phyloP scores from a whole-genome alignment of 2,797 vertebrate genomes.

The Spinus olivaceus region DNA sequence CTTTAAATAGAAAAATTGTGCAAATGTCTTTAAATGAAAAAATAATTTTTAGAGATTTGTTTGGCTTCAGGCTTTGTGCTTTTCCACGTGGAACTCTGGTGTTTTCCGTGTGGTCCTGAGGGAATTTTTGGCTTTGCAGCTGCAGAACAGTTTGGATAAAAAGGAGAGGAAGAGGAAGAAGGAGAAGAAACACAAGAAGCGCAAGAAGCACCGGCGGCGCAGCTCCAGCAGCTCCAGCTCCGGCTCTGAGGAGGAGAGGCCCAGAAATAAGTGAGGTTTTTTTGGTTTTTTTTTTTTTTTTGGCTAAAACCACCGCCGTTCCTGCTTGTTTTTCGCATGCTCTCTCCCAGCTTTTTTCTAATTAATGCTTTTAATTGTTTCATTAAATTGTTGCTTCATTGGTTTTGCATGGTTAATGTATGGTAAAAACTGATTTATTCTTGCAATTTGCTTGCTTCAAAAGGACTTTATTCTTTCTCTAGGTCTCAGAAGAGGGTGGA shows the following conservation, averaged over 20 bases:
- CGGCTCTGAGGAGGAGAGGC: background rate
- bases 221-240: background rate
- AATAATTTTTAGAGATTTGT: background rate
- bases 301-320: background rate
- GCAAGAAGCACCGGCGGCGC: background rate
- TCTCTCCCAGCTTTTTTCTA: background rate
- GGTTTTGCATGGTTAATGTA: too few relatives aligned
- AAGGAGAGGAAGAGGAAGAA: background rate
- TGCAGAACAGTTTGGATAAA: background rate
- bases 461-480: background rate
- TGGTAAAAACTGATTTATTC: background rate
- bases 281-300: background rate
- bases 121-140: background rate
- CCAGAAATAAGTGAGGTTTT: background rate
- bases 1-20: background rate
- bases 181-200: background rate
- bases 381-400: background rate
- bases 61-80: background rate
- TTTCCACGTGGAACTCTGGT: background rate
- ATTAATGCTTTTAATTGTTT: background rate
- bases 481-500: background rate
- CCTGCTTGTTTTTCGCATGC: background rate
- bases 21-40: background rate
- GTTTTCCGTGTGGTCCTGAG: background rate
- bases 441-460: too few relatives aligned